These are phyloP conservation scores for Moxostoma hubbsi DNA, from an alignment of 2,797 vertebrate species.

Conservation along the genomic window DNA sequence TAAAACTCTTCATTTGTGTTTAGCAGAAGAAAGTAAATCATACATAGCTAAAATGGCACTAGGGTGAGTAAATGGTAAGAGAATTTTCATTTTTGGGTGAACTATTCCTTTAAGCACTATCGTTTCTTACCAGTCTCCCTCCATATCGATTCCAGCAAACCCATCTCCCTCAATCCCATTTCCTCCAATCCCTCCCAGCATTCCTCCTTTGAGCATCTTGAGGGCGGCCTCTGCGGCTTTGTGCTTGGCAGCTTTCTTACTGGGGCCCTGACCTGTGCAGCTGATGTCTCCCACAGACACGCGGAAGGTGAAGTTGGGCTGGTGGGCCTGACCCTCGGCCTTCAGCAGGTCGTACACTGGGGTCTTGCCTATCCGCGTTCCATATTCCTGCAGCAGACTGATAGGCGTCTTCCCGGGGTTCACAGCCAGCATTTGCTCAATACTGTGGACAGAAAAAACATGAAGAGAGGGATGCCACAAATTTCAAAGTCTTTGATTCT, in stretches of 20 bases:
- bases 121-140: slow-evolving; percentile 82
- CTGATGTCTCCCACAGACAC: slow-evolving; percentile 96
- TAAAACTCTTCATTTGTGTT: too few relatives aligned
- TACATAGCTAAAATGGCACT: too few relatives aligned
- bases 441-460: slow-evolving; percentile 72
- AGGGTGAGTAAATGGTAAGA: too few relatives aligned
- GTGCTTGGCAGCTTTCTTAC: slow-evolving; percentile 98
- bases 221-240: slow-evolving; percentile 97
- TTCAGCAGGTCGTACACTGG: slow-evolving; percentile 98
- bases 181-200: slow-evolving; percentile 77
- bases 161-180: slow-evolving; percentile 71
- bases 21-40: too few relatives aligned
- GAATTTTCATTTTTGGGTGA: too few relatives aligned
- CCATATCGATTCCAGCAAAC: slow-evolving; percentile 79
- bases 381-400: slow-evolving; percentile 99
- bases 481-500: too few relatives aligned
- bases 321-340: slow-evolving; percentile 98
- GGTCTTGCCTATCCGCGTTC: slow-evolving; percentile 98
- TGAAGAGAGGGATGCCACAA: too few relatives aligned
- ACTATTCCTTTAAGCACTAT: neutral
- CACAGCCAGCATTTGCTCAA: slow-evolving; percentile 99
- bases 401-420: slow-evolving; percentile 99
- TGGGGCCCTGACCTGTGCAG: slow-evolving; percentile 98
- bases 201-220: slow-evolving; percentile 90
- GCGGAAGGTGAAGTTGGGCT: slow-evolving; percentile 98